Evolutionary conservation across 2,888 invertebrate genomes (phyloP).

Genomic region (Syrphus vitripennis): DNA sequence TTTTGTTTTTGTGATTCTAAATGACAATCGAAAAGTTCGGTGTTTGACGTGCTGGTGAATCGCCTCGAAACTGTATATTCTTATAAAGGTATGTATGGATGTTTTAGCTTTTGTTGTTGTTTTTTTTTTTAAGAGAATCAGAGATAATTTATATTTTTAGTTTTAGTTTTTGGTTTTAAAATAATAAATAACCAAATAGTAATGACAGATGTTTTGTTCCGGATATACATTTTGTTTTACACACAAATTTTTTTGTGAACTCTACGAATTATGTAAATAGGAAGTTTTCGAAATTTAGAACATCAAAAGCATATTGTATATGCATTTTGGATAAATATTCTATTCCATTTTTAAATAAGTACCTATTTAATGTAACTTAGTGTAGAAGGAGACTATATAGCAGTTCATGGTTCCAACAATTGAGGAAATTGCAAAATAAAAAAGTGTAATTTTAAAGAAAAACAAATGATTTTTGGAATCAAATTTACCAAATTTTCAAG

Average conservation of each 20-base stretch:
- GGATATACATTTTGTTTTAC: background rate
- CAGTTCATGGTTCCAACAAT: no score
- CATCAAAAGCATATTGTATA: background rate
- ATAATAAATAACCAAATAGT: conserved; percentile 52
- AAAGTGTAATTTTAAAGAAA: no score
- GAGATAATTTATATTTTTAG: conserved; percentile 56
- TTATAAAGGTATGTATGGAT: background rate
- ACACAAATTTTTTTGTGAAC: background rate
- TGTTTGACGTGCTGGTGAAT: background rate
- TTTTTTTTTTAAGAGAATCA: background rate
- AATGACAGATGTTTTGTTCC: conserved; percentile 35
- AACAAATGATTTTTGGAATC: no score
- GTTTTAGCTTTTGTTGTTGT: background rate
- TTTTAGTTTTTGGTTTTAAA: conserved; percentile 34
- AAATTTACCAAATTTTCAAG: no score
- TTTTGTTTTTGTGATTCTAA: background rate
- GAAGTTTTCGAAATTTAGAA: background rate
- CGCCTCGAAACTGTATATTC: background rate
- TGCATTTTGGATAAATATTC: no score
- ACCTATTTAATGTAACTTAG: no score
- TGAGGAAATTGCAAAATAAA: no score
- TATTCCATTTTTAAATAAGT: no score
- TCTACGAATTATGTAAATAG: background rate
- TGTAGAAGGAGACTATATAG: no score
- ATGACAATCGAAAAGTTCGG: conserved; percentile 22